A percentile compares a stretch with the other conserved stretches of the same genome.
Conservation (phyloP, 1,140 invertebrate genomes). For the Eulimnadia texana region DNA sequence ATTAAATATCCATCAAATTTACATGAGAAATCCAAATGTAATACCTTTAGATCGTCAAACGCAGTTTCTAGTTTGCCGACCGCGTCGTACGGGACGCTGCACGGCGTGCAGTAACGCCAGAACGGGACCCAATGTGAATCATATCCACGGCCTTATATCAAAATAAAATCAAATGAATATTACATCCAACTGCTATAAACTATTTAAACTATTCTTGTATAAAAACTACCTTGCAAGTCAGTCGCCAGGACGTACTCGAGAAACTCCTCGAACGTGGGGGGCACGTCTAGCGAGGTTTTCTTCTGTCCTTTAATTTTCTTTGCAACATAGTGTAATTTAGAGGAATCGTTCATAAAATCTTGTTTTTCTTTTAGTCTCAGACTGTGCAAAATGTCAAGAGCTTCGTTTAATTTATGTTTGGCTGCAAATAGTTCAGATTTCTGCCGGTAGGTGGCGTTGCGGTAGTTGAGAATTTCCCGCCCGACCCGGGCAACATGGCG, state of each 20-base stretch:
- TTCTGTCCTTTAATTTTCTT: not conserved
- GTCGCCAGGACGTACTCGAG: constrained; percentile 23
- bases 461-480: constrained; percentile 18
- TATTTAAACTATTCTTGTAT: too few relatives aligned
- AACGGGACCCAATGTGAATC: constrained; percentile 27
- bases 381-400: not conserved
- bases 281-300: not conserved
- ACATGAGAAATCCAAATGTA: not conserved
- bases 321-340: not conserved
- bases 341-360: not conserved
- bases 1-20: not conserved
- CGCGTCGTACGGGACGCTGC: constrained; percentile 24
- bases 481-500: constrained; percentile 15
- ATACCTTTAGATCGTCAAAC: constrained; percentile 22
- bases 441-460: not conserved
- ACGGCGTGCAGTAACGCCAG: constrained; percentile 25
- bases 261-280: constrained; percentile 25
- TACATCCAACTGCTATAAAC: too few relatives aligned
- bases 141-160: constrained; percentile 17
- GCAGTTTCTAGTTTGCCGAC: constrained; percentile 28
- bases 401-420: not conserved
- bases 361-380: not conserved
- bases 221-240: constrained; percentile 19
- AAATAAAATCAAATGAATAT: too few relatives aligned
- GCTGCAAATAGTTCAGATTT: not conserved